Base-by-base conservation (phyloP, 1,140 invertebrate species). In the Sycobia sp. region DNA sequence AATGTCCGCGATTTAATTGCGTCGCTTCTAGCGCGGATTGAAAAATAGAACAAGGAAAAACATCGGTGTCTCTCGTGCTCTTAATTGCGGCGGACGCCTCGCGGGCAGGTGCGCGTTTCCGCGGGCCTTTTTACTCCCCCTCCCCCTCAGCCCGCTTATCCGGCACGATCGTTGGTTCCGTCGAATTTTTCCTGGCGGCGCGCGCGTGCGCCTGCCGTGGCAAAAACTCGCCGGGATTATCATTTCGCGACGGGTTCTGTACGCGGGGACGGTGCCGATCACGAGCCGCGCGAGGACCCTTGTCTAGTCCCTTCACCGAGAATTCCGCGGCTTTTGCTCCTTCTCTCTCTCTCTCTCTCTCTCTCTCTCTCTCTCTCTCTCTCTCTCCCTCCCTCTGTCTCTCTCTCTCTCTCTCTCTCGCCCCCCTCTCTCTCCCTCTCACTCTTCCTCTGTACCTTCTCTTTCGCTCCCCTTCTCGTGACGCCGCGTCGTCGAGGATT, bases 1-100 rank as follows among this genome's bases (percentile, higher is more conserved):
- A 77, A 72, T 77, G 76, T 78, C 76, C 76, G 71, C 69, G 74
- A 77, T 79, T 79, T 78, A 79, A 79, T 79, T 81, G 77, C 73
- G 71, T 68, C 68, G 72, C 71, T 79, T 76, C 71, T 76, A 44
- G 71, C 71, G n/a, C n/a, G n/a, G n/a, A n/a, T n/a, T n/a, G n/a
- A n/a, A n/a, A n/a, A n/a, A n/a, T n/a, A n/a, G n/a, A n/a, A n/a
- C n/a, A n/a, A n/a, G 75, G 74, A 79, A 76, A 77, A 79, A 76
- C 74, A 79, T 79, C 76, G 73, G 73, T 65, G 73, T 70, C 69
- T 67, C 62, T 62, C 65, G 60, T 13, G 56, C 65, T 73, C 72
- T 74, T 74, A 77, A 77, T 77, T 77, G 71, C 72, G 54, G 60
- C 59, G 39, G 55, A 44, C 49, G 11, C 22, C 36, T 10, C 47